A percentile compares a stretch with the other conserved stretches of the same genome.
These are phyloP conservation scores for Drosophila merina DNA, from an alignment of 2,888 invertebrate species.

Conservation along the genomic window DNA sequence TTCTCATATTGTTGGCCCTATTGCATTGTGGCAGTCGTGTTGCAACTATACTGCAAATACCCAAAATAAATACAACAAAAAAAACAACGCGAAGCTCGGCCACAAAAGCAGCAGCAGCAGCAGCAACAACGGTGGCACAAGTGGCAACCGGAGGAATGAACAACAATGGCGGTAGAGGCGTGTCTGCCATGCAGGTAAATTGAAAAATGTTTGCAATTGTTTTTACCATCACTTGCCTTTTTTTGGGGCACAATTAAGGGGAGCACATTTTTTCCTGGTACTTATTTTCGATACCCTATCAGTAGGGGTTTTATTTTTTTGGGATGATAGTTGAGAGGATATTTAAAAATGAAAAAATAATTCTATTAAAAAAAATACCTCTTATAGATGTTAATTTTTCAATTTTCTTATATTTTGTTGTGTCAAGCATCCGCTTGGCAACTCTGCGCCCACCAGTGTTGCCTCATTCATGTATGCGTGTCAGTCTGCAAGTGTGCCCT, in stretches of 20 bases:
- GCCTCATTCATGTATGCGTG: constrained; percentile 7
- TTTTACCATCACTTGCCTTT: constrained; percentile 25
- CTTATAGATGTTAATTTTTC: too few relatives aligned
- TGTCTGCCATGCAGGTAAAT: constrained; percentile 61
- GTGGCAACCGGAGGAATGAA: not conserved
- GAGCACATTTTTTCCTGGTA: constrained; percentile 29
- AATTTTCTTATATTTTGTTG: constrained; percentile 21
- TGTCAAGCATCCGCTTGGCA: constrained; percentile 18
- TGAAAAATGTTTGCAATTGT: constrained; percentile 73
- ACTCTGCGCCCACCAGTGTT: constrained; percentile 37
- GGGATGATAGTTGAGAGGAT: not conserved
- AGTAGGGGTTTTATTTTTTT: not conserved
- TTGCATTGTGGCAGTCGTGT: constrained; percentile 17
- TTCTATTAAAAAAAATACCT: not conserved
- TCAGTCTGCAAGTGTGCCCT: constrained; percentile 26
- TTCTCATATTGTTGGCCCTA: constrained; percentile 40
- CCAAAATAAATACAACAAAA: not conserved
- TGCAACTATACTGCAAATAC: not conserved
- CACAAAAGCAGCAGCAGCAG: constrained; percentile 12
- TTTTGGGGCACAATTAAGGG: constrained; percentile 54
- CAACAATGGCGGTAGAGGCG: constrained; percentile 3
- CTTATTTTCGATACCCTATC: constrained; percentile 7
- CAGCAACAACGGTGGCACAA: not conserved
- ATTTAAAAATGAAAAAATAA: not conserved
- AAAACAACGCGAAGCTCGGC: constrained; percentile 2